A percentile compares a stretch with the other conserved stretches of the same genome.
These are phyloP conservation scores for Argyrosomus regius DNA, from an alignment of 2,797 vertebrate genomes.

Conservation along the genomic window DNA sequence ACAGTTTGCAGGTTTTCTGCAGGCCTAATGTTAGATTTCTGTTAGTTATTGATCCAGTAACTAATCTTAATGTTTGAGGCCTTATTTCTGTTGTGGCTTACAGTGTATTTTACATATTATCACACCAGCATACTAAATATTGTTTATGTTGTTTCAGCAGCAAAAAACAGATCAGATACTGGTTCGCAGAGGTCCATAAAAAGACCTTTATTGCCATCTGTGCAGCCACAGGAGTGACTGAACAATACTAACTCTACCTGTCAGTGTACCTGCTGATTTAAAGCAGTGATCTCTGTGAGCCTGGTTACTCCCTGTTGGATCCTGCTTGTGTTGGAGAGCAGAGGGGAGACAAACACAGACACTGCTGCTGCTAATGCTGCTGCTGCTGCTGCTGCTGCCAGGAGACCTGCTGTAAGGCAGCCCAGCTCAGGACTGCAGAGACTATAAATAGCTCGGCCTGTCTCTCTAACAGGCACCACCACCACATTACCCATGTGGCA, in stretches of 20 bases:
- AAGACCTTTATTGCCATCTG: background rate
- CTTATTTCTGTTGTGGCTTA: background rate
- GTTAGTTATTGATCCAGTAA: background rate
- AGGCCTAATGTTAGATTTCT: background rate
- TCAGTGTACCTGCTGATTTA: constrained; percentile 30
- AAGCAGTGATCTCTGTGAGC: constrained; percentile 13
- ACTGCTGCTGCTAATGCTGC: constrained; percentile 38
- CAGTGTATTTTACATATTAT: background rate
- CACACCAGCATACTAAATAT: background rate
- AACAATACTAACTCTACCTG: background rate
- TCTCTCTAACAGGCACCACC: constrained; percentile 69
- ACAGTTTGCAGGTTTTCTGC: background rate
- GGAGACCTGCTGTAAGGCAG: constrained; percentile 74
- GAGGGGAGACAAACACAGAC: constrained; percentile 46
- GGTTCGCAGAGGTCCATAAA: background rate
- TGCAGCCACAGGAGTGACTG: background rate
- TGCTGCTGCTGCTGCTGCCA: constrained; percentile 62
- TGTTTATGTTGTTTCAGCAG: background rate
- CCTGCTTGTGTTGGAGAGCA: constrained; percentile 26
- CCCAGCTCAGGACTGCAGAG: constrained; percentile 74
- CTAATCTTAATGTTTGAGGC: background rate
- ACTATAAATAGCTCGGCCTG: constrained; percentile 80
- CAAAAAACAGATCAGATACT: background rate
- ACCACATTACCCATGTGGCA: constrained; percentile 68
- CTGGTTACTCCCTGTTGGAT: constrained; percentile 31